Conservation (phyloP, 2,113 vertebrate species). For the Capreolus pygargus region DNA sequence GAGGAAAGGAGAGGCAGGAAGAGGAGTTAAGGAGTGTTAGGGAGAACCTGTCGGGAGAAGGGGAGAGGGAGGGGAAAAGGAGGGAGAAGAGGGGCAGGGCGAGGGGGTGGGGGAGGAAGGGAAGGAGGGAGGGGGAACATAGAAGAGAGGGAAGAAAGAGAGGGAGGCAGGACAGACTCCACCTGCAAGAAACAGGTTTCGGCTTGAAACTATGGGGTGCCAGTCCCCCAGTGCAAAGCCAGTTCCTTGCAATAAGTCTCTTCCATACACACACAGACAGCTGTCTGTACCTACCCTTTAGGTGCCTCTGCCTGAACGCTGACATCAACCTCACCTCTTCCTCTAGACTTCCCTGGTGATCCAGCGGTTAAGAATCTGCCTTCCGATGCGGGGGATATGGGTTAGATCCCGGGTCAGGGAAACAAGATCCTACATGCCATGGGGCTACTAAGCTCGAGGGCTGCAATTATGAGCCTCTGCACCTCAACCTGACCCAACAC, state of each 20-base stretch:
- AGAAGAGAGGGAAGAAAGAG: background rate
- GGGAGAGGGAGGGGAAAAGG: background rate
- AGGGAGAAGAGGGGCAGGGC: too few species aligned
- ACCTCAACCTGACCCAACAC: background rate
- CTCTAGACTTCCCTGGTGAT: background rate
- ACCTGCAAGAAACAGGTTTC: background rate
- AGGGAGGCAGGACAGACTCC: background rate
- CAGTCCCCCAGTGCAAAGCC: background rate
- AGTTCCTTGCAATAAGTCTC: background rate
- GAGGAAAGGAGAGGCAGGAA: too few species aligned
- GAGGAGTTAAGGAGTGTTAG: too few species aligned
- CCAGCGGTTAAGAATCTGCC: background rate
- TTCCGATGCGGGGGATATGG: background rate
- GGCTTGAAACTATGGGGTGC: background rate
- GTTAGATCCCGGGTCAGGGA: background rate
- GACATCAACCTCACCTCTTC: background rate
- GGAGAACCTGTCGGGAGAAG: accelerated
- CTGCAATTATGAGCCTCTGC: background rate
- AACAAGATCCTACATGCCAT: background rate
- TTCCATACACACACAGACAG: background rate
- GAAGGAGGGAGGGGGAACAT: background rate
- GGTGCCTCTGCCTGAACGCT: background rate
- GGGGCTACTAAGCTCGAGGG: background rate
- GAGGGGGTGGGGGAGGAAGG: background rate
- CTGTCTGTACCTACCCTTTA: background rate